These are phyloP conservation scores for Athene cunicularia DNA, from an alignment of 2,113 vertebrate species.

Conservation along the genomic window DNA sequence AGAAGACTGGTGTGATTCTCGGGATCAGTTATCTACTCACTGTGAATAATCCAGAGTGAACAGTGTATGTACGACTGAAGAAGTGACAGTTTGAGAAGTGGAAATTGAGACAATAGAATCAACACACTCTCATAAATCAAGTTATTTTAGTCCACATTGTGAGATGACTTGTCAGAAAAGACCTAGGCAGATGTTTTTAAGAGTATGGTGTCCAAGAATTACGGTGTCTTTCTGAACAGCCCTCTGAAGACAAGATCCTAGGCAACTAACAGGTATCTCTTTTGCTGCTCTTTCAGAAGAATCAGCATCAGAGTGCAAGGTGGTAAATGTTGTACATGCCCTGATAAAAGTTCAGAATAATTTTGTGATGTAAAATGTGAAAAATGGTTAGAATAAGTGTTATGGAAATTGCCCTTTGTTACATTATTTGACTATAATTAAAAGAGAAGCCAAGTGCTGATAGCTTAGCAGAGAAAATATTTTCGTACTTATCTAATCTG, in stretches of 20 bases:
- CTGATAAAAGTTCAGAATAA: slow-evolving; percentile 41
- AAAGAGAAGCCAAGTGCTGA: slow-evolving; percentile 17
- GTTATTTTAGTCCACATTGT: neutral
- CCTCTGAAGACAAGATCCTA: neutral
- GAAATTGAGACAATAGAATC: neutral
- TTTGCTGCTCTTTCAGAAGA: neutral
- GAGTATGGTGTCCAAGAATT: neutral
- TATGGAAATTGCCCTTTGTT: slow-evolving; percentile 50
- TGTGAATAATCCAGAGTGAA: neutral
- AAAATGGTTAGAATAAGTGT: slow-evolving; percentile 34
- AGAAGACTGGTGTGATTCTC: neutral
- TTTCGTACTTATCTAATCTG: slow-evolving; percentile 50
- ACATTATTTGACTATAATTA: slow-evolving; percentile 35
- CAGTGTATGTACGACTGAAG: neutral
- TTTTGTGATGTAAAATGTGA: slow-evolving; percentile 27
- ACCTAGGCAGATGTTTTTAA: neutral
- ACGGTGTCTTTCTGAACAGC: neutral
- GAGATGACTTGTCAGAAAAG: neutral
- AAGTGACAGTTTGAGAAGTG: neutral
- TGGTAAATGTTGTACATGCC: neutral
- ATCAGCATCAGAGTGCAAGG: neutral
- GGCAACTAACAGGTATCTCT: neutral
- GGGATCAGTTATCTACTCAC: neutral
- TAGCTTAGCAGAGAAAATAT: slow-evolving; percentile 39
- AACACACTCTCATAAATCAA: neutral